phyloP scores from a whole-genome alignment of 1,140 invertebrate species.

The Kradibia gibbosae region DNA sequence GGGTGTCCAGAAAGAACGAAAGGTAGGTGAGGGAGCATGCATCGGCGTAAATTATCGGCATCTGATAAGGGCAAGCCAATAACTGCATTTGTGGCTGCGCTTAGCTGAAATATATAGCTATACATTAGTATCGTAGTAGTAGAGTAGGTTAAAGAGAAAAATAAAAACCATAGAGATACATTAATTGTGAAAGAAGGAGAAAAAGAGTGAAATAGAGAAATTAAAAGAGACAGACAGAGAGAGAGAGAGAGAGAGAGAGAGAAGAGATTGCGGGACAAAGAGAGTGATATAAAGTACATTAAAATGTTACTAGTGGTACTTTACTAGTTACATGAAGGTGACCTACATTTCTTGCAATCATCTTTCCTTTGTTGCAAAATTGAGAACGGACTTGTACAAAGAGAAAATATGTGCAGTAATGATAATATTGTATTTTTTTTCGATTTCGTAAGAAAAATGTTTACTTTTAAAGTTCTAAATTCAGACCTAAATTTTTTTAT shows the following conservation, averaged over 20 bases:
- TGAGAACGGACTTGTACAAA: not conserved
- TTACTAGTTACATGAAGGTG: not conserved
- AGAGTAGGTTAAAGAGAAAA: no score
- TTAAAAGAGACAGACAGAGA: not conserved
- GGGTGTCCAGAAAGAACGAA: not conserved
- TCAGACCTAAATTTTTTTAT: no score
- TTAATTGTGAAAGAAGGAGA: no score
- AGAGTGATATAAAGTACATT: no score
- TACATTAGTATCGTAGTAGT: not conserved
- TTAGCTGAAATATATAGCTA: not conserved
- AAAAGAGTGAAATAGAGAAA: not conserved
- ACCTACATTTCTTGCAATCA: constrained; percentile 23
- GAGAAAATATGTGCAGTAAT: not conserved
- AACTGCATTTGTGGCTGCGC: constrained; percentile 11
- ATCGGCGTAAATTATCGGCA: constrained; percentile 39
- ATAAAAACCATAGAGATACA: no score
- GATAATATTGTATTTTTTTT: no score
- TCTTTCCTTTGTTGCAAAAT: not conserved
- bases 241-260: not conserved
- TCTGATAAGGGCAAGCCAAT: constrained; percentile 33
- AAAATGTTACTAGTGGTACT: not conserved
- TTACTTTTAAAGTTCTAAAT: no score
- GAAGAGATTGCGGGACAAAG: not conserved
- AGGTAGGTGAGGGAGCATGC: not conserved
- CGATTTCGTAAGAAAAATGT: no score